These are phyloP conservation scores for Acanthaster planci DNA, from an alignment of 35 echinoderm and acorn worm species.

Conservation along the genomic window DNA sequence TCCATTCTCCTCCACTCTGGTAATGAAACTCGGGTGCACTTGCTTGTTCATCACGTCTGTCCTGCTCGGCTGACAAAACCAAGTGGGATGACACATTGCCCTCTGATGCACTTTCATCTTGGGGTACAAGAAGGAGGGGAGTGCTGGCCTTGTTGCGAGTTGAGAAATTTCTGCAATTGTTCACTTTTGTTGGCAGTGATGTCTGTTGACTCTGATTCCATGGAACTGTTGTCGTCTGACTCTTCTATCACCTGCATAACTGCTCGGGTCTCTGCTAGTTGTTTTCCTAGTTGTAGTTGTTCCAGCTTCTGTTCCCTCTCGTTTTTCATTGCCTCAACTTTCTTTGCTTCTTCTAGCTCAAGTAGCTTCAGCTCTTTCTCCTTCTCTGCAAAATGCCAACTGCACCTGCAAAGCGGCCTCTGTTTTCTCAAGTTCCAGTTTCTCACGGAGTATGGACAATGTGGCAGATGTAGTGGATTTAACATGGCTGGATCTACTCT, in stretches of 20 bases:
- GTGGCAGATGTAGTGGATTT: no score
- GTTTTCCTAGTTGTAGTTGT: not conserved
- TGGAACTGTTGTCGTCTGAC: not conserved
- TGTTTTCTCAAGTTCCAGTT: no score
- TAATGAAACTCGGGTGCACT: not conserved
- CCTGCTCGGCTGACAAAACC: not conserved
- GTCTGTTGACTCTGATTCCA: not conserved
- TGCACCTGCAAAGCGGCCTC: no score
- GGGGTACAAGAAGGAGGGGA: not conserved
- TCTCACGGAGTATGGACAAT: no score
- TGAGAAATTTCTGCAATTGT: not conserved
- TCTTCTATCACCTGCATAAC: not conserved
- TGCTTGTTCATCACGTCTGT: not conserved
- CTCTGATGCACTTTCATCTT: not conserved
- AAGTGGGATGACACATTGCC: not conserved
- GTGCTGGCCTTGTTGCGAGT: not conserved
- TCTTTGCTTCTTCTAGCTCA: not conserved
- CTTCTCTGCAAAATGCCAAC: constrained; percentile 1
- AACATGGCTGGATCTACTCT: no score
- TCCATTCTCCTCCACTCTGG: not conserved
- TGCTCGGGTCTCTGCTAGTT: constrained; percentile 9
- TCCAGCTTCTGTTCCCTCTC: not conserved
- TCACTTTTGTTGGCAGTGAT: not conserved
- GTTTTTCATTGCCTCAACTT: not conserved
- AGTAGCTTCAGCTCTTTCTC: not conserved